These are phyloP conservation scores for Leucophenga maculata DNA, from an alignment of 2,888 invertebrate genomes.

Conservation along the genomic window DNA sequence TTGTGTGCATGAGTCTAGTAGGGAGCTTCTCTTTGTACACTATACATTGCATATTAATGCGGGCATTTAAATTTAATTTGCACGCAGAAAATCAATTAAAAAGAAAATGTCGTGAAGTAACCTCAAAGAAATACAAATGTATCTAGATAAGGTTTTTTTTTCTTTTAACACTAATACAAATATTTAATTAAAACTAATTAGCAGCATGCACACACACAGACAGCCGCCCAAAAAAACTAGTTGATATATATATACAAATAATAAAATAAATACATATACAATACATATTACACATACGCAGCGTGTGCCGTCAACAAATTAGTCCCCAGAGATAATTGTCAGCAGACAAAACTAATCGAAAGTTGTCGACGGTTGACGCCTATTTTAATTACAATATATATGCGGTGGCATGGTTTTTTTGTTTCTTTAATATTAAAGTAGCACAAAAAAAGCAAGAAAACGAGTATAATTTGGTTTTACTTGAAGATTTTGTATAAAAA, in stretches of 20 bases:
- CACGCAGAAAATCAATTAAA: conserved; percentile 54
- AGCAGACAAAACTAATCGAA: neutral
- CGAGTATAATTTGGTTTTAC: conserved; percentile 47
- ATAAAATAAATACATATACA: conserved; percentile 37
- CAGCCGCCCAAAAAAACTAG: conserved; percentile 39
- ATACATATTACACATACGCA: conserved; percentile 58
- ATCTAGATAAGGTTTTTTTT: conserved; percentile 44
- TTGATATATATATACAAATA: conserved; percentile 33
- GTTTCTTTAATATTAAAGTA: neutral
- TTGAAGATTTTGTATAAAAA: no score
- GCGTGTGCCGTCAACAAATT: conserved; percentile 45
- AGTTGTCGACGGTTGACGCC: conserved; percentile 12
- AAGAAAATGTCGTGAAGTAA: conserved; percentile 44
- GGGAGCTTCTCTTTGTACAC: neutral
- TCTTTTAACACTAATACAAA: no score
- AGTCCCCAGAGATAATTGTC: conserved; percentile 42
- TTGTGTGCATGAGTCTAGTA: no score
- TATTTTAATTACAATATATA: neutral
- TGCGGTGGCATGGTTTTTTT: no score
- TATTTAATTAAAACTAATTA: conserved; percentile 4
- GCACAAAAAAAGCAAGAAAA: conserved; percentile 35
- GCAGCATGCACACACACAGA: conserved; percentile 25
- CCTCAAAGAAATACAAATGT: conserved; percentile 30
- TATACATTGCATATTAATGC: conserved; percentile 40
- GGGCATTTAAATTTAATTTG: conserved; percentile 61